Base-by-base conservation (phyloP, 2,888 invertebrate species). In the Acronicta aceris region DNA sequence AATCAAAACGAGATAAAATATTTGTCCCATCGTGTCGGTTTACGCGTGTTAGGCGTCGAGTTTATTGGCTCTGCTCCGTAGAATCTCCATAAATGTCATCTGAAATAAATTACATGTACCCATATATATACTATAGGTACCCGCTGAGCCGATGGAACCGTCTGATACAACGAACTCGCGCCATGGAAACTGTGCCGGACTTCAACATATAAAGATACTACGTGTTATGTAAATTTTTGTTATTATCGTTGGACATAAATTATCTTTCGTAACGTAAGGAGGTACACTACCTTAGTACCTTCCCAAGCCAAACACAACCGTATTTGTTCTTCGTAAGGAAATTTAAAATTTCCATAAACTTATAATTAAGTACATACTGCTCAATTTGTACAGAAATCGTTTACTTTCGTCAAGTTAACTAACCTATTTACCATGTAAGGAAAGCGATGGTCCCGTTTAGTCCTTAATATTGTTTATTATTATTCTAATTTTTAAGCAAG, bases 401-500 rank as follows among this genome's bases (percentile, higher is more conserved):
- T 73, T 56, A 55, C 47, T 67, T 65, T 62, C 66, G 51, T 71
- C 61, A 58, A 68, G 55, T 66, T 41, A 71, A 67, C 55, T 60
- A 64, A 63, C 63, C 67, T 78, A 82, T 74, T 72, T 76, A 74
- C 73, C 68, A 71, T 50, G 54, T 59, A 63, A 64, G 77, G 73
- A 79, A 71, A 71, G 53, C 30, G 67, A 74, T 70, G 78, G 81
- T 82, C 79, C 83, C 85, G 79, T 85, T 83, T 65, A 59, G 70
- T 81, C 74, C 76, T 80, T 78, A 81, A 71, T 65, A 83, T 84
- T 82, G 87, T 88, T 85, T 84, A 89, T 89, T 89, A 85, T 87
- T 82, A 93, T 93, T 92, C 87, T 86, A 93, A 93, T 91, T 92
- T 90, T 85, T 91, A 83, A 87, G 81, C 91, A 92, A 89, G 90